Conservation (phyloP, 1,140 invertebrate species). For the Homarus americanus region DNA sequence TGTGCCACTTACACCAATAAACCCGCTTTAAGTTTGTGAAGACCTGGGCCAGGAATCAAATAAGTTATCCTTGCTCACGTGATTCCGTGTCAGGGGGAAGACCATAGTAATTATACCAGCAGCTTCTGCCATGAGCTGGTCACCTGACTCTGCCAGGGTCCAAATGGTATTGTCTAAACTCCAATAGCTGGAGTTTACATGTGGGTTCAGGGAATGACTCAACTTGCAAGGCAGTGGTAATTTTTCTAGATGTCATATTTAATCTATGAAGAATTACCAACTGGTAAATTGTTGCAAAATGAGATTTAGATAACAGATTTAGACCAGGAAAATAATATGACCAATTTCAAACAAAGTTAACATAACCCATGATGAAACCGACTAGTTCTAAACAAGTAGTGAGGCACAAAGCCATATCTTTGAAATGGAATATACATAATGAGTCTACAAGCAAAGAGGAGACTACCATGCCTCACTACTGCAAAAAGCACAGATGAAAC, state of each 20-base stretch:
- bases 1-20: conserved; percentile 70
- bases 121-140: conserved; percentile 64
- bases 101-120: conserved; percentile 71
- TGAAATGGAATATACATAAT: conserved; percentile 33
- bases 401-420: conserved; percentile 58
- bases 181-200: conserved; percentile 14
- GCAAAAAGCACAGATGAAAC: conserved; percentile 60
- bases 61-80: conserved; percentile 61
- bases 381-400: conserved; percentile 64
- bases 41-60: conserved; percentile 71
- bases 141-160: conserved; percentile 63
- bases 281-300: conserved; percentile 20
- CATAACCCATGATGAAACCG: conserved; percentile 34
- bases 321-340: conserved; percentile 26
- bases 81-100: conserved; percentile 71
- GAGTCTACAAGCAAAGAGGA: conserved; percentile 65
- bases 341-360: conserved; percentile 26
- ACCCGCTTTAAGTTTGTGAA: conserved; percentile 71
- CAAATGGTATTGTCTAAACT: conserved; percentile 40
- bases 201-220: conserved; percentile 22
- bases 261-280: conserved; percentile 50
- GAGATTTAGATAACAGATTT: conserved; percentile 7
- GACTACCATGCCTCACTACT: conserved; percentile 64
- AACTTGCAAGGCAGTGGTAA: conserved; percentile 28
- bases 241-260: conserved; percentile 30